Conservation (phyloP, 2,113 vertebrate genomes). For the Aphyosemion australe region DNA sequence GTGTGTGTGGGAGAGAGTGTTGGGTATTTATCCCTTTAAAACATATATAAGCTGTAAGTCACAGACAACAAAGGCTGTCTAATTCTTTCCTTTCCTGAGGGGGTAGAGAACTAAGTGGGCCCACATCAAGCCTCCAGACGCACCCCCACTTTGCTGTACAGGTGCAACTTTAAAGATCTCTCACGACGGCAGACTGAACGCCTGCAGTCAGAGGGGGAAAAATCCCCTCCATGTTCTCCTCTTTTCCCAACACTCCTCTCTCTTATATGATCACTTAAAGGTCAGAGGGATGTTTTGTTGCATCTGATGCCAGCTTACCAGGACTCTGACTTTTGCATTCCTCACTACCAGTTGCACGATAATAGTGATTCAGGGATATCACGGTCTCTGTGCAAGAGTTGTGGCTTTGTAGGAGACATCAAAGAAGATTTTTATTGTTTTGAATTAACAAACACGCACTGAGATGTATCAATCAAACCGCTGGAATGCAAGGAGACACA, state of each 20-base stretch:
- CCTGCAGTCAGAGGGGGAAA: constrained; percentile 38
- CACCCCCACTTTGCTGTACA: constrained; percentile 51
- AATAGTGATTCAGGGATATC: constrained; percentile 8
- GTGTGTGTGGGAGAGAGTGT: neutral
- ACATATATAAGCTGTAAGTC: constrained; percentile 69
- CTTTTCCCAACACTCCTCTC: constrained; percentile 17
- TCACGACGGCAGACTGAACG: constrained; percentile 28
- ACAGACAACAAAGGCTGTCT: constrained; percentile 72
- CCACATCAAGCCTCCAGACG: constrained; percentile 67
- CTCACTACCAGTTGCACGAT: neutral
- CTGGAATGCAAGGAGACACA: neutral
- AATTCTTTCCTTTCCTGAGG: constrained; percentile 63
- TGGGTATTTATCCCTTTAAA: constrained; percentile 50
- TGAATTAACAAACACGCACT: neutral
- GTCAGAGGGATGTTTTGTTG: constrained; percentile 28
- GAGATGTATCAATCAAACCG: constrained; percentile 5
- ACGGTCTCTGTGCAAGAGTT: constrained; percentile 6
- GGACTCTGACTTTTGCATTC: constrained; percentile 13
- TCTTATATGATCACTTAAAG: constrained; percentile 31
- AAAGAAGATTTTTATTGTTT: constrained; percentile 1
- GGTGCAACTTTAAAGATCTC: constrained; percentile 67
- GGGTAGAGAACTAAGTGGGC: constrained; percentile 35
- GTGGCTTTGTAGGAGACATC: neutral
- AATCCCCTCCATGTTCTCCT: constrained; percentile 20
- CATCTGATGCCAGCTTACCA: constrained; percentile 37